Evolutionary conservation across 2,797 vertebrate species (phyloP).

Genomic region (Ataeniobius toweri): DNA sequence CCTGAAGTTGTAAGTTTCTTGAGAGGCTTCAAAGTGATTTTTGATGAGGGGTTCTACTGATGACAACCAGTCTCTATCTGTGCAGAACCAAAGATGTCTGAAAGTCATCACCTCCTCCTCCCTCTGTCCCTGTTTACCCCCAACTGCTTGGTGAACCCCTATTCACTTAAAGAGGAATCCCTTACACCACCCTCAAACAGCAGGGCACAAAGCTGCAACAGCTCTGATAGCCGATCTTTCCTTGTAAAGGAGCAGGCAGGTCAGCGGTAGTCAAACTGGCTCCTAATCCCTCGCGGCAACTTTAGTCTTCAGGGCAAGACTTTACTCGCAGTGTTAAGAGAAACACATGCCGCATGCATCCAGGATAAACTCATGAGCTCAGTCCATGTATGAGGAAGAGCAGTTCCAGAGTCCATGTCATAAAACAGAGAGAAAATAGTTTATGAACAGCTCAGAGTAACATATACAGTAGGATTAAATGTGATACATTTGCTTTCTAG

Average conservation of each 20-base stretch:
- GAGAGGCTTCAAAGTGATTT: constrained; percentile 63
- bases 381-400: not conserved
- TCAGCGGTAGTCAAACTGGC: constrained; percentile 67
- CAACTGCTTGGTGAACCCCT: constrained; percentile 77
- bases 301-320: constrained; percentile 45
- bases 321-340: constrained; percentile 51
- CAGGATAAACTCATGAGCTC: constrained; percentile 6
- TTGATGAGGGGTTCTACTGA: constrained; percentile 76
- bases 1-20: constrained; percentile 60
- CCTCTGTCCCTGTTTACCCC: constrained; percentile 54
- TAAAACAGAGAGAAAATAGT: constrained; percentile 13
- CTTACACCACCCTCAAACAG: constrained; percentile 79
- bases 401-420: constrained; percentile 6
- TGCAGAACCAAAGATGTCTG: constrained; percentile 45
- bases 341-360: constrained; percentile 42
- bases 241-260: constrained; percentile 77
- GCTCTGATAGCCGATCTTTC: constrained; percentile 71
- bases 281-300: constrained; percentile 56
- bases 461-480: constrained; percentile 34
- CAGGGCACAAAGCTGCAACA: constrained; percentile 79
- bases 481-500: constrained; percentile 7
- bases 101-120: constrained; percentile 38
- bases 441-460: constrained; percentile 12
- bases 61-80: constrained; percentile 62
- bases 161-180: constrained; percentile 79